A percentile compares a stretch with the other conserved stretches of the same genome.
These are phyloP conservation scores for Chrysogorgia sp. DNA, from an alignment of 92 coral and sea anemone genomes.

Conservation along the genomic window DNA sequence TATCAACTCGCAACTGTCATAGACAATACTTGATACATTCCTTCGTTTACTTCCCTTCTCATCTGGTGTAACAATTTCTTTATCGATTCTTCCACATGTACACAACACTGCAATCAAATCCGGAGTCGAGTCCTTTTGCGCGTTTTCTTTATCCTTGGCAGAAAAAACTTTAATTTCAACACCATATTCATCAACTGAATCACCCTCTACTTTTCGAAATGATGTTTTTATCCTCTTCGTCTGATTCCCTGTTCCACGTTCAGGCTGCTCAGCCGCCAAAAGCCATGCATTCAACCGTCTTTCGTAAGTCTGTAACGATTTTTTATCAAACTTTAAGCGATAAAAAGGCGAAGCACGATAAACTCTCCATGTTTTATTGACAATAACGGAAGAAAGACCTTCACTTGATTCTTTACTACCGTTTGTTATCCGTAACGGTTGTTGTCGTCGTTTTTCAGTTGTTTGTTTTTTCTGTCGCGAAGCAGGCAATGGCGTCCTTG, in stretches of 20 bases:
- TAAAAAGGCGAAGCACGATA: constrained; percentile 80
- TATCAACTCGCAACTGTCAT: constrained; percentile 32
- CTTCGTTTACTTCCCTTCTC: background rate
- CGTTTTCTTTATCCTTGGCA: constrained; percentile 18
- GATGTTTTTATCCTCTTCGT: constrained; percentile 53
- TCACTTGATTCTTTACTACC: background rate
- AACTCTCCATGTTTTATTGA: constrained; percentile 85
- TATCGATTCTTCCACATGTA: constrained; percentile 60
- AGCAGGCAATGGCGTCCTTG: constrained; percentile 33
- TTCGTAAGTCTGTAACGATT: constrained; percentile 61
- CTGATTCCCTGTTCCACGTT: background rate
- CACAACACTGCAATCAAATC: constrained; percentile 68
- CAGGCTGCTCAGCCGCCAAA: background rate
- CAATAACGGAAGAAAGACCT: constrained; percentile 32
- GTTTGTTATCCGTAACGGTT: background rate
- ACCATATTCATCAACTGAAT: constrained; percentile 63
- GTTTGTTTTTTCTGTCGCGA: constrained; percentile 3
- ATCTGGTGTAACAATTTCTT: constrained; percentile 39
- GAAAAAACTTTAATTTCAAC: constrained; percentile 63
- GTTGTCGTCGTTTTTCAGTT: constrained; percentile 18
- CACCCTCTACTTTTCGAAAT: constrained; percentile 57
- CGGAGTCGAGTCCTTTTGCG: constrained; percentile 24
- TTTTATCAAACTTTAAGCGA: constrained; percentile 59
- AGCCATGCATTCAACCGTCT: constrained; percentile 36
- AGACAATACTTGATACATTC: background rate